Evolutionary conservation across 2,113 vertebrate genomes (phyloP), one percentile per base, ranked within the genome.

Genomic region (Canis aureus): DNA sequence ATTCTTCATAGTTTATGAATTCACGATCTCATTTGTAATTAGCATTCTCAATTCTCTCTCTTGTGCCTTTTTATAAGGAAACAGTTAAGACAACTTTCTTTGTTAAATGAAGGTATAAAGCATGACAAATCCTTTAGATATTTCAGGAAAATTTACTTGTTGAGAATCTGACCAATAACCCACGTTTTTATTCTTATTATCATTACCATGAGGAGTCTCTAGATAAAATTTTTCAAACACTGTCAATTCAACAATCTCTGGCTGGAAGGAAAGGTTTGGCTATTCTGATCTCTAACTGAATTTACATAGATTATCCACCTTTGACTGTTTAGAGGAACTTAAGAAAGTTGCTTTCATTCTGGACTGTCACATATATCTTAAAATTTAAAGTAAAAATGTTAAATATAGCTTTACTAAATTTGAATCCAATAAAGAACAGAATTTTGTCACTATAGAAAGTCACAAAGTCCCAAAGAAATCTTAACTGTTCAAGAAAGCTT

Each of bases 61-160:
- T 82, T 87, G 23, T 15, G 2, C 10, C 43, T 80, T 64, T 86
- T 64, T 51, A 73, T 11, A 74, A 73, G 12, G 3, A 15, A 91
- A 27, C 0, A 66, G 51, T 91, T 66, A 81, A 51, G 88, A 91
- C 4, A 74, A 90, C 11, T 67, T 67, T 32, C 27, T 86, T 86
- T 69, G 57, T 80, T 80, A 51, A 85, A 80, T 71, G 29, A 76
- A 35, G 3, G 2, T 69, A 4, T 43, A 81, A 93, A 2, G 16
- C 66, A 22, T 67, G 29, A 51, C 27, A 87, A 92, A 92, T 10
- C 17, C 53, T 15, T 83, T 17, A 60, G 60, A 67, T 17, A 67
- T 25, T 82, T 76, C 66, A 88, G 57, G 16, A 96, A 82, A 82
- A 13, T 83, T 64, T 82, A 49, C 57, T 43, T 93, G 23, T 93